Evolutionary conservation across 2,888 invertebrate species (phyloP).

Genomic region (Sclerodermus sp.): DNA sequence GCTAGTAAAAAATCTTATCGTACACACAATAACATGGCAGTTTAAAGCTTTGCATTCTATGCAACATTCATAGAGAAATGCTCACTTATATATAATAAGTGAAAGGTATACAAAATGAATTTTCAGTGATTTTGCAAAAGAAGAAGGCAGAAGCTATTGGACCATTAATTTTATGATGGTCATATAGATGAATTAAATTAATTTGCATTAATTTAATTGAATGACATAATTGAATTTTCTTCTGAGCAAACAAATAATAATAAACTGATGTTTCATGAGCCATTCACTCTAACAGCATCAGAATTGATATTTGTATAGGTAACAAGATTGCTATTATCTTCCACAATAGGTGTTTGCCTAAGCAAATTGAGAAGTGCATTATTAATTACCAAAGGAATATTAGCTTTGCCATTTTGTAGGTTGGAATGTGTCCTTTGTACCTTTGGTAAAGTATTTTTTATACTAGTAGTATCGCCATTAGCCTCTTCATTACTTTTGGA

Average conservation of each 20-base stretch:
- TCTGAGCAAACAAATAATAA: too few relatives aligned
- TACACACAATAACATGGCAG: slow-evolving; percentile 27
- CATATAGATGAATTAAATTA: too few relatives aligned
- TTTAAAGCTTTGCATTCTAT: slow-evolving; percentile 26
- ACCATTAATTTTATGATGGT: too few relatives aligned
- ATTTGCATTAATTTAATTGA: too few relatives aligned
- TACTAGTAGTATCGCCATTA: slow-evolving; percentile 22
- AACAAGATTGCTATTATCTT: slow-evolving; percentile 39
- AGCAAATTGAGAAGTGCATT: slow-evolving; percentile 48
- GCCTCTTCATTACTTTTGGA: slow-evolving; percentile 24
- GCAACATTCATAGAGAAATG: too few relatives aligned
- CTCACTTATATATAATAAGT: too few relatives aligned
- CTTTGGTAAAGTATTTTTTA: slow-evolving; percentile 33
- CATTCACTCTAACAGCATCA: slow-evolving; percentile 44
- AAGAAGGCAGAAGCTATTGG: too few relatives aligned
- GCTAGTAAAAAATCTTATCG: neutral
- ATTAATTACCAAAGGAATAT: slow-evolving; percentile 52
- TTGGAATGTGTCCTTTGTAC: slow-evolving; percentile 40
- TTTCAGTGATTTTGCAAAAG: too few relatives aligned
- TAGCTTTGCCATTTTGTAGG: slow-evolving; percentile 45
- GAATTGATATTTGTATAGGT: slow-evolving; percentile 49
- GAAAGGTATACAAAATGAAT: too few relatives aligned
- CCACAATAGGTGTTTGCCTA: slow-evolving; percentile 43
- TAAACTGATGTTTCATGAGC: slow-evolving; percentile 22
- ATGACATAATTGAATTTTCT: too few relatives aligned